These are phyloP conservation scores for Chalcosyrphus nemorum DNA, from an alignment of 2,888 invertebrate genomes.

Conservation along the genomic window DNA sequence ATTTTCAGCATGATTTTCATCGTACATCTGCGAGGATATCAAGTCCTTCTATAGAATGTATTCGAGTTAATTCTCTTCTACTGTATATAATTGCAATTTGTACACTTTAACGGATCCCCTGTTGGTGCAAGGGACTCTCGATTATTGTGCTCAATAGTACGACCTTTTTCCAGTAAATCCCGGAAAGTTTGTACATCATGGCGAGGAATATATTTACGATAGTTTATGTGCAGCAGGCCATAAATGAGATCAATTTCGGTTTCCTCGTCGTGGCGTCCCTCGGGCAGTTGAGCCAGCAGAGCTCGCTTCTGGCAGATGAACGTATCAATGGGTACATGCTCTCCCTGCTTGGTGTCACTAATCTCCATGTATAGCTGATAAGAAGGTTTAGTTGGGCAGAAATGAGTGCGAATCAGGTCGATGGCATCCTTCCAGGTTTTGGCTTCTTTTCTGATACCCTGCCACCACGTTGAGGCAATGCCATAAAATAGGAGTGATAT, in stretches of 20 bases:
- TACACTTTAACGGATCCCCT: conserved; percentile 74
- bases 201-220: conserved; percentile 78
- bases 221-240: conserved; percentile 78
- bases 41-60: not conserved
- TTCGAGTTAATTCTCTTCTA: conserved; percentile 75
- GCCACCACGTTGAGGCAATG: conserved; percentile 80
- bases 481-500: conserved; percentile 78
- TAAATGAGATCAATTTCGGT: conserved; percentile 79
- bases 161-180: conserved; percentile 79
- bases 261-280: conserved; percentile 78
- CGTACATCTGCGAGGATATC: too few relatives aligned
- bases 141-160: conserved; percentile 78
- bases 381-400: conserved; percentile 79
- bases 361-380: conserved; percentile 80
- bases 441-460: conserved; percentile 79
- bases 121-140: conserved; percentile 74
- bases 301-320: conserved; percentile 79
- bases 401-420: conserved; percentile 78
- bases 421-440: conserved; percentile 79
- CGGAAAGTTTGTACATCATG: conserved; percentile 77
- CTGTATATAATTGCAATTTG: too few relatives aligned
- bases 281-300: conserved; percentile 79
- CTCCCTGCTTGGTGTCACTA: conserved; percentile 77
- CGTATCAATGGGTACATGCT: conserved; percentile 76
- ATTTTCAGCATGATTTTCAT: conserved; percentile 21